Evolutionary conservation across 53 echinoderm and acorn worm species (phyloP).

Genomic region (Luidia sarsii): DNA sequence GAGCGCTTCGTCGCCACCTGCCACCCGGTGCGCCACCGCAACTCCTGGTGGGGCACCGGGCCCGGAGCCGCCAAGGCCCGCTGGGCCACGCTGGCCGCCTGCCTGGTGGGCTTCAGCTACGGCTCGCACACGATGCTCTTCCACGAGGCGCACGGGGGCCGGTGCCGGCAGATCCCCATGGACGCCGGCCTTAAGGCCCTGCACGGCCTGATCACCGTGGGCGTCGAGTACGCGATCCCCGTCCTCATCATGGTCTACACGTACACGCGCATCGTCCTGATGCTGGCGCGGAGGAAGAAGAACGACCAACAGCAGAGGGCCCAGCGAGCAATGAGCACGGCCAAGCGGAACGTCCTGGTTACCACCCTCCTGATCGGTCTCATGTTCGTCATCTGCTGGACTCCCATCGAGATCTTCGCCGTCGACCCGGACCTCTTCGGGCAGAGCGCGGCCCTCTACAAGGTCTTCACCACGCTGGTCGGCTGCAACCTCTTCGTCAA

Average conservation of each 20-base stretch:
- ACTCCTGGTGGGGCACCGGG: background rate
- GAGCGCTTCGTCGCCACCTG: slow-evolving; percentile 31
- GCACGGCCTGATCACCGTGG: slow-evolving; percentile 1
- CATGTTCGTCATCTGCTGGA: slow-evolving; percentile 13
- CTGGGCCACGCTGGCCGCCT: background rate
- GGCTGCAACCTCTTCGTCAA: slow-evolving; percentile 36
- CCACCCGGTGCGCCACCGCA: slow-evolving; percentile 43
- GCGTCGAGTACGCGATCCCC: slow-evolving; percentile 64
- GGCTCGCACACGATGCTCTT: background rate
- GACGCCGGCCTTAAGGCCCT: background rate
- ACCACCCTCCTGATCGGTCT: background rate
- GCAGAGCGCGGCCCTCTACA: background rate
- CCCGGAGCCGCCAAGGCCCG: background rate
- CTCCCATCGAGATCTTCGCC: background rate
- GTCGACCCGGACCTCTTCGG: background rate
- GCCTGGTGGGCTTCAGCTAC: slow-evolving; percentile 6
- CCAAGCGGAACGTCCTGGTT: background rate
- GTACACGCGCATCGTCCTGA: slow-evolving; percentile 67
- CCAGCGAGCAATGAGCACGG: background rate
- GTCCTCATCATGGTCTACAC: slow-evolving; percentile 62
- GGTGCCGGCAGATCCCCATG: background rate
- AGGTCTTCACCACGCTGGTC: background rate
- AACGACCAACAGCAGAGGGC: background rate
- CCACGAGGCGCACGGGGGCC: background rate
- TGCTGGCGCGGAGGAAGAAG: slow-evolving; percentile 50